Base-by-base conservation (phyloP, 2,797 vertebrate genomes). In the Cuculus canorus region DNA sequence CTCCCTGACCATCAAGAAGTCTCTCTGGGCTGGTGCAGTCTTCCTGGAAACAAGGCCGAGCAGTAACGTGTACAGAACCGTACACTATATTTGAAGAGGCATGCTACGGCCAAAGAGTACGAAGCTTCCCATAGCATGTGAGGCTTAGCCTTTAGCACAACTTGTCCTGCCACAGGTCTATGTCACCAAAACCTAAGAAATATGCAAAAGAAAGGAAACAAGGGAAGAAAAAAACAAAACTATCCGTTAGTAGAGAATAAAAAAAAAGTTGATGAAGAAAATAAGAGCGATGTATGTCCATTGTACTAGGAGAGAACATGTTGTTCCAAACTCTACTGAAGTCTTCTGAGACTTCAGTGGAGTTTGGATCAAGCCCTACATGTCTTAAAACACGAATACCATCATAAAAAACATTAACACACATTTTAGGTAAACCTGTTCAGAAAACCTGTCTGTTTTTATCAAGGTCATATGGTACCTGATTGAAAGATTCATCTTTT, bases 41-140 rank as follows among this genome's bases (percentile, higher is more conserved):
- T 96, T 97, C 96, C 97, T 98, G 95, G 97, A 98, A 98, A 97
- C 93, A 97, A 93, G 94, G 88, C 94, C 96, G 97, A 97, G 86
- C 85, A 73, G 79, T 78, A 92, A 96, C 28, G 54, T 90, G 69
- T 91, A 94, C 96, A 97, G 92, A 96, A 78, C 73, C 70, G n/a
- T 54, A 94, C 83, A 56, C 85, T 96, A 93, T 54, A 94, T 92
- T 82, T 93, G 96, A 92, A 95, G 65, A 86, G 91, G 83, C 70
- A 97, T 80, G 90, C 93, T 90, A 95, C 86, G 92, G 97, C 84
- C 97, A 97, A 97, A 97, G 94, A 95, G 89, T 43, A 91, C 78
- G 92, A 86, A 95, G 90, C 54, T 93, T 92, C 91, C 95, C 88
- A 80, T 22, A 77, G 79, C 68, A 94, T 64, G 73, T 79, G 94